Conservation (phyloP, 2,888 invertebrate species). For the Dolomedes plantarius region DNA sequence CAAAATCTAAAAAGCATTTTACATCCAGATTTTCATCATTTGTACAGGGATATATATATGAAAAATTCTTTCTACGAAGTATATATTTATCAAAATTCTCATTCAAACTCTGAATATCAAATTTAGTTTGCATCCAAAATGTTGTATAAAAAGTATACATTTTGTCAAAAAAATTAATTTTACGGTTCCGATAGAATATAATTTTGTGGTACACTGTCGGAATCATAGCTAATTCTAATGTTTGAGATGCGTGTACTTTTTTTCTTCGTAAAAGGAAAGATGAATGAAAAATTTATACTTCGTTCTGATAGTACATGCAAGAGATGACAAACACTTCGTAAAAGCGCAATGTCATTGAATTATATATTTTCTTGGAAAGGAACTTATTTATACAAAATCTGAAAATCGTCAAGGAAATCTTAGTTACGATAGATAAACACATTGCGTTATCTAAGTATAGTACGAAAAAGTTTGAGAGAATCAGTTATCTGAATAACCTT, state of each 20-base stretch:
- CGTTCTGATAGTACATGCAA: neutral
- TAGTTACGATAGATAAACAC: no score
- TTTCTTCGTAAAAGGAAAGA: neutral
- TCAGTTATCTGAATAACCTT: no score
- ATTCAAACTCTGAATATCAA: slow-evolving; percentile 42
- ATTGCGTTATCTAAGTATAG: no score
- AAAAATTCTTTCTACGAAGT: neutral
- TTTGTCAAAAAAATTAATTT: slow-evolving; percentile 24
- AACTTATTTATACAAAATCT: no score
- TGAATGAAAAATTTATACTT: neutral
- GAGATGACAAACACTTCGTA: neutral
- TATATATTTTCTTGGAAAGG: no score
- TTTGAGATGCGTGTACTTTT: neutral
- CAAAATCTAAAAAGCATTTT: slow-evolving; percentile 19
- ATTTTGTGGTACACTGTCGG: neutral
- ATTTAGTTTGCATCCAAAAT: slow-evolving; percentile 59
- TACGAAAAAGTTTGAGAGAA: no score
- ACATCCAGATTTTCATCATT: neutral
- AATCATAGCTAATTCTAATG: neutral
- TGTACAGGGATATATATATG: neutral
- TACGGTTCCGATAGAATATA: neutral
- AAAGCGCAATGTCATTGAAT: neutral
- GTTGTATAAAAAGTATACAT: slow-evolving; percentile 54
- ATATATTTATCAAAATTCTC: slow-evolving; percentile 48
- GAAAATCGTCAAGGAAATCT: no score